Percentiles rank a stretch among this genome's conserved stretches.
Evolutionary conservation across 2,888 invertebrate genomes (phyloP).

Genomic region (Margaritifera margaritifera): DNA sequence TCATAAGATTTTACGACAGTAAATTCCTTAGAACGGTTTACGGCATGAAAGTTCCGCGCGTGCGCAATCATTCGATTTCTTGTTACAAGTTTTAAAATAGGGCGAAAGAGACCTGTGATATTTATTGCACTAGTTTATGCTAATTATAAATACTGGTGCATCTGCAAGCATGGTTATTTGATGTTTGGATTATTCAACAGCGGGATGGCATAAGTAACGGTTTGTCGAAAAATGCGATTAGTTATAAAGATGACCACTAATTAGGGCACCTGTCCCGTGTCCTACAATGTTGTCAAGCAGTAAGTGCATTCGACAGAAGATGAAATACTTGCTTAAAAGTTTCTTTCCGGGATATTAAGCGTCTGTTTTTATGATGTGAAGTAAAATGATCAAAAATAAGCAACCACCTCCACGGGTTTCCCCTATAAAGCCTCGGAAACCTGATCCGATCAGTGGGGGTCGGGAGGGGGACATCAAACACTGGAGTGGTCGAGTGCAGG

Average conservation of each 20-base stretch:
- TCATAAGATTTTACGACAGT: no score
- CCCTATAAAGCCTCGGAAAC: constrained; percentile 24
- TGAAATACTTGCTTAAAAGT: not conserved
- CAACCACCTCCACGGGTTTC: constrained; percentile 42
- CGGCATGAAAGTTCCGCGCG: constrained; percentile 31
- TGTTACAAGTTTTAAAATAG: constrained; percentile 51
- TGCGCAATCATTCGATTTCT: constrained; percentile 44
- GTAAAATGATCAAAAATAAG: constrained; percentile 46
- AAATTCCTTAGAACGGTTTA: constrained; percentile 12
- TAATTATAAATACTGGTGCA: not conserved
- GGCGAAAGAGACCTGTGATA: constrained; percentile 38
- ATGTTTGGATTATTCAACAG: constrained; percentile 1
- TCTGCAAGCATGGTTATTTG: constrained; percentile 1
- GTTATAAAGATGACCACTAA: constrained; percentile 3
- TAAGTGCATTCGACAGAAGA: not conserved
- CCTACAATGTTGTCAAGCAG: constrained; percentile 12
- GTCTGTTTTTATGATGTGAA: constrained; percentile 11
- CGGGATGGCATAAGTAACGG: not conserved
- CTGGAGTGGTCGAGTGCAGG: constrained; percentile 74
- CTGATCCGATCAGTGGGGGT: constrained; percentile 33
- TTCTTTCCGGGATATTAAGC: not conserved
- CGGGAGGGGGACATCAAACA: constrained; percentile 56
- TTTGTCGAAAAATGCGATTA: no score
- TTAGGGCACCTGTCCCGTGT: constrained; percentile 5
- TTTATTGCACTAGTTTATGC: no score